Percentiles rank a stretch among this genome's conserved stretches.
Conservation (phyloP, 2,797 vertebrate genomes). For the Picus viridis region DNA sequence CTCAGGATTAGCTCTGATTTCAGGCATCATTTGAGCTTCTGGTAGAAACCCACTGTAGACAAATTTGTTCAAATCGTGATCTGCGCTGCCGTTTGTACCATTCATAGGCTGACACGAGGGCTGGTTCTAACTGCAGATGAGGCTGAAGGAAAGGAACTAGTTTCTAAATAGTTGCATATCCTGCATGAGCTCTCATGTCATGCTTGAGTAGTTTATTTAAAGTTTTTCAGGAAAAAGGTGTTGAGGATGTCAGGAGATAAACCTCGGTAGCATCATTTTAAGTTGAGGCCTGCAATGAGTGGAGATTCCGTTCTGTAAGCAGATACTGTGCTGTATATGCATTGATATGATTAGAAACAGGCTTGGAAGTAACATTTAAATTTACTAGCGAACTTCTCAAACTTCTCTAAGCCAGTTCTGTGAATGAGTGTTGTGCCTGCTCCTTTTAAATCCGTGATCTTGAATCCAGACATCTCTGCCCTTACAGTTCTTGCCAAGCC, state of each 20-base stretch:
- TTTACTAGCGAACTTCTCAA: background rate
- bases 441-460: background rate
- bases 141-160: background rate
- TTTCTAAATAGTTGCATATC: background rate
- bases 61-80: background rate
- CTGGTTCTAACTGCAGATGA: background rate
- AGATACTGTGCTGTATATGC: background rate
- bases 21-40: constrained; percentile 48
- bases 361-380: background rate
- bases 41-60: background rate
- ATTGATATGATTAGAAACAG: constrained; percentile 22
- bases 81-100: background rate
- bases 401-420: background rate
- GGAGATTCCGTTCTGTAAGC: background rate
- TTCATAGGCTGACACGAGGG: background rate
- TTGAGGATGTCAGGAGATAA: background rate
- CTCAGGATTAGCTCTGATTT: constrained; percentile 39
- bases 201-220: background rate
- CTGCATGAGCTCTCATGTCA: background rate
- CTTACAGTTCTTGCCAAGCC: background rate
- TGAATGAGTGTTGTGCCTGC: background rate
- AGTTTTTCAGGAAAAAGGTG: background rate
- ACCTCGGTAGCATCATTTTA: background rate
- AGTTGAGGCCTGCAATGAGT: background rate
- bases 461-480: background rate